A percentile compares a stretch with the other conserved stretches of the same genome.
Conservation (phyloP, 2,113 vertebrate genomes). For the Cettia cetti region DNA sequence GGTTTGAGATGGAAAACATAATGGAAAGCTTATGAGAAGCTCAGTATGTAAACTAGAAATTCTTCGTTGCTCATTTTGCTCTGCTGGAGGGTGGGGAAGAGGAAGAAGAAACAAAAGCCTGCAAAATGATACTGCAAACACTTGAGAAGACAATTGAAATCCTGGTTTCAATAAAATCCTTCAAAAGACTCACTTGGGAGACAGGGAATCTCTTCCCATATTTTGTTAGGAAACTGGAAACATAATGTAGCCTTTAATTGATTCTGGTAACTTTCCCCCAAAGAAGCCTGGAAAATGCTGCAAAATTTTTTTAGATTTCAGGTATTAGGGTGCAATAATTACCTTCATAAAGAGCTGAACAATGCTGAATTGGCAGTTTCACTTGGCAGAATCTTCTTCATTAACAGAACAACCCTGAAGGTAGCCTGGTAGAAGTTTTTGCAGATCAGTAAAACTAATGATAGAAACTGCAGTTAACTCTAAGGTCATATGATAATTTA, state of each 20-base stretch:
- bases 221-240: background rate
- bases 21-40: slow-evolving; percentile 23
- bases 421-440: background rate
- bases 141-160: slow-evolving; percentile 13
- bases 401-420: background rate
- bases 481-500: background rate
- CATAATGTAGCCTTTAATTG: background rate
- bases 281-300: background rate
- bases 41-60: slow-evolving; percentile 7
- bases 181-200: background rate
- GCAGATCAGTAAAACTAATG: background rate
- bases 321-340: background rate
- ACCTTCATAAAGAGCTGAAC: background rate
- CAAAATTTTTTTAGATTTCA: slow-evolving; percentile 8
- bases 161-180: slow-evolving; percentile 3
- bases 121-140: background rate
- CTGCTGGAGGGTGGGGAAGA: background rate
- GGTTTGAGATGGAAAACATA: slow-evolving; percentile 27
- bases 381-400: background rate
- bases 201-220: background rate
- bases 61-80: background rate
- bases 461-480: background rate
- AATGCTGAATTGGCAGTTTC: background rate
- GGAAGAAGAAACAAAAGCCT: background rate
- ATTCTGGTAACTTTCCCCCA: background rate